These are phyloP conservation scores for Oreochromis aureus DNA, from an alignment of 2,113 vertebrate species.

Conservation along the genomic window DNA sequence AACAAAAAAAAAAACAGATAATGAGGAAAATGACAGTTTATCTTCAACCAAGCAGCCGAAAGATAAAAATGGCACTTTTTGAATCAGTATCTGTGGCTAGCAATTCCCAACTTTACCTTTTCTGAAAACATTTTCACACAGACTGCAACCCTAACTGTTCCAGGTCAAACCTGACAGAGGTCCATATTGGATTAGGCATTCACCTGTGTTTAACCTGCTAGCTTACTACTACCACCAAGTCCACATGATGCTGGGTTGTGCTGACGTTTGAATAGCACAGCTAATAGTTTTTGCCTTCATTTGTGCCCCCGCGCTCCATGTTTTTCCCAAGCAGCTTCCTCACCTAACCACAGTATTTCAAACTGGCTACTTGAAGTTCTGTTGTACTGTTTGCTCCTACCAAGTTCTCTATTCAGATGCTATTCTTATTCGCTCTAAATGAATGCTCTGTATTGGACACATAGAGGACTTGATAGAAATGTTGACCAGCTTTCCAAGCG, in stretches of 20 bases:
- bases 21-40: not conserved
- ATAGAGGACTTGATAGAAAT: not conserved
- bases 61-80: not conserved
- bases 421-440: not conserved
- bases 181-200: not conserved
- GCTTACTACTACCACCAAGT: not conserved
- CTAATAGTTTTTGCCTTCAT: not conserved
- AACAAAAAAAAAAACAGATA: not conserved
- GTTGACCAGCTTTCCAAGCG: not conserved
- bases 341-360: not conserved
- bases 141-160: not conserved
- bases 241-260: not conserved
- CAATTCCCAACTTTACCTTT: not conserved
- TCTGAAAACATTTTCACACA: not conserved
- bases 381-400: not conserved
- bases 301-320: not conserved
- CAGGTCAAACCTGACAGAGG: not conserved
- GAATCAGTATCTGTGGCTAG: not conserved
- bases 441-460: not conserved
- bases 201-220: not conserved
- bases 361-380: not conserved
- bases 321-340: not conserved
- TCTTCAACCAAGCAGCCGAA: not conserved
- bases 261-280: not conserved
- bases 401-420: not conserved